phyloP scores from a whole-genome alignment of 2,888 invertebrate genomes.

The Dicycla oo region DNA sequence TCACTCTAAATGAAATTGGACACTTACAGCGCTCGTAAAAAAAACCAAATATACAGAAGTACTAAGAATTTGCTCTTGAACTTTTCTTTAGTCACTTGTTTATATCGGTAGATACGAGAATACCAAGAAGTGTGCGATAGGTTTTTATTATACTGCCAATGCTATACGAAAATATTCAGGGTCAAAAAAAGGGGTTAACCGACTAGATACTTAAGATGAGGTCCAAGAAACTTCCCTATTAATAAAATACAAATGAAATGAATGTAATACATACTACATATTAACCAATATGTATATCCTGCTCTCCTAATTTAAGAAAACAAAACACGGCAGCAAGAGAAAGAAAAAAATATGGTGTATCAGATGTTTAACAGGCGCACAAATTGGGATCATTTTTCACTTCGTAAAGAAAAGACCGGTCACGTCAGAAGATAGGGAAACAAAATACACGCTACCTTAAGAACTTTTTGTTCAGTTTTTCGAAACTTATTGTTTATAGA shows the following conservation, averaged over 20 bases:
- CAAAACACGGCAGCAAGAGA: conserved; percentile 14
- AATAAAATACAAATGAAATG: neutral
- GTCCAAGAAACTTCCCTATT: neutral
- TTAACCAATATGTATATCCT: conserved; percentile 12
- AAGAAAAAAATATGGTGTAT: conserved; percentile 54
- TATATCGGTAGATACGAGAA: conserved; percentile 43
- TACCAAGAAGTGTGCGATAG: conserved; percentile 27
- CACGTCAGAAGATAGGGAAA: conserved; percentile 59
- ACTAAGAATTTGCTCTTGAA: conserved; percentile 47
- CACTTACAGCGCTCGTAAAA: conserved; percentile 56
- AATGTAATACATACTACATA: neutral
- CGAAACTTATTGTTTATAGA: conserved; percentile 57
- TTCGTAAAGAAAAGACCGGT: conserved; percentile 48
- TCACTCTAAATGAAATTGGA: conserved; percentile 58
- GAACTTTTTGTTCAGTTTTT: conserved; percentile 49
- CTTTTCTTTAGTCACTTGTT: conserved; percentile 38
- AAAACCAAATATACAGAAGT: conserved; percentile 58
- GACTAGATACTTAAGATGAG: neutral
- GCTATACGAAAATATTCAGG: conserved; percentile 14
- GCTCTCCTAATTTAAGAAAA: neutral
- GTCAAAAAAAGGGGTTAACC: neutral
- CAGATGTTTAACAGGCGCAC: conserved; percentile 53
- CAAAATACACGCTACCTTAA: conserved; percentile 49
- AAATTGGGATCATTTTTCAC: conserved; percentile 62
- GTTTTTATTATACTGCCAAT: conserved; percentile 37